Conservation (phyloP, 2,113 vertebrate genomes). For the Nanorana parkeri region DNA sequence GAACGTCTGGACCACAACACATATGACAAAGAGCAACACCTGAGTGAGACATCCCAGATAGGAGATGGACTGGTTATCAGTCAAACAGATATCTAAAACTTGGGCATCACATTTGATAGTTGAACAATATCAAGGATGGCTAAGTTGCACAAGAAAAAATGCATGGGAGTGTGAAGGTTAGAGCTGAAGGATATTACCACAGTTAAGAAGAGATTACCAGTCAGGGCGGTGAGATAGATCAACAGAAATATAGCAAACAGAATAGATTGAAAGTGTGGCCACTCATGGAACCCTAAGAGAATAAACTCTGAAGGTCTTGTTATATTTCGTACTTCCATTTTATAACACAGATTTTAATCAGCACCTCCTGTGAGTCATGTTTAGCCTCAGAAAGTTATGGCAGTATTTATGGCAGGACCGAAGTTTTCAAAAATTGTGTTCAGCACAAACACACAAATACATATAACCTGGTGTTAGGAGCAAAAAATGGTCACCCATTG, state of each 20-base stretch:
- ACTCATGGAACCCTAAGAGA: constrained; percentile 20
- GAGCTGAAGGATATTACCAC: neutral
- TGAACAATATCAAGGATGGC: constrained; percentile 6
- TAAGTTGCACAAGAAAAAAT: constrained; percentile 22
- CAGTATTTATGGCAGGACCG: no score
- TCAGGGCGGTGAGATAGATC: neutral
- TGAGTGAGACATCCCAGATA: neutral
- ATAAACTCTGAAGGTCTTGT: constrained; percentile 8
- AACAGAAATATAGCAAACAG: constrained; percentile 5
- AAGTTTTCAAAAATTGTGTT: no score
- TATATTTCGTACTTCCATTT: constrained; percentile 1
- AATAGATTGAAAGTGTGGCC: neutral
- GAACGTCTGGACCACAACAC: constrained; percentile 1
- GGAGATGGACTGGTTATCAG: neutral
- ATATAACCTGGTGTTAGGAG: no score
- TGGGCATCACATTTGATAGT: neutral
- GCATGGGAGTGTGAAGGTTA: constrained; percentile 12
- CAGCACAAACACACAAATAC: no score
- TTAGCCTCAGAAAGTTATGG: no score
- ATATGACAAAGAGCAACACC: constrained; percentile 4
- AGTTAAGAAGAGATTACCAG: neutral
- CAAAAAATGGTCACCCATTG: no score
- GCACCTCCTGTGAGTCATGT: no score
- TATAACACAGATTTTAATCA: neutral
- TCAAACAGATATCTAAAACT: constrained; percentile 29